Conservation (phyloP, 2,113 vertebrate genomes). For the Megaleporinus macrocephalus region DNA sequence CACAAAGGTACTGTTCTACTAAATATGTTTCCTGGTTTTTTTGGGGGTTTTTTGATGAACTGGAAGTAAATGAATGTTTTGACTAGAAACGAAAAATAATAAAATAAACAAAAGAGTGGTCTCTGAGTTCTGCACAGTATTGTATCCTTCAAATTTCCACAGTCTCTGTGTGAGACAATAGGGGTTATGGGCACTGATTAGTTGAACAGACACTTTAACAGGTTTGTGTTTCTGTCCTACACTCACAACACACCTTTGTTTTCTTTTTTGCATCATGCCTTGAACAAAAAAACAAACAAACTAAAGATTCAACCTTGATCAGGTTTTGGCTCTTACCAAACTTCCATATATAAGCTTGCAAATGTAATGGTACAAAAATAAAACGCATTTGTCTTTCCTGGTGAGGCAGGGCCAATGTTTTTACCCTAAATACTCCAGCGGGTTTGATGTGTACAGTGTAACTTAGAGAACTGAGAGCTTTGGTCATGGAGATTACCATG, state of each 20-base stretch:
- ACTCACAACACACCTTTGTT: neutral
- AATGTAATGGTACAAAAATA: constrained; percentile 14
- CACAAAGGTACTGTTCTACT: no score
- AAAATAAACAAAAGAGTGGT: no score
- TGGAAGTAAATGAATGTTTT: no score
- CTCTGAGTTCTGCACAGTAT: neutral
- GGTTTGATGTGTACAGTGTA: neutral
- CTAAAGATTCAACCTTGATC: neutral
- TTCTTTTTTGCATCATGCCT: neutral
- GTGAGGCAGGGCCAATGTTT: neutral
- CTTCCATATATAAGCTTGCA: constrained; percentile 34
- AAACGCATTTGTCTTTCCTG: constrained; percentile 19
- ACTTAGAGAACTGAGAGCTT: neutral
- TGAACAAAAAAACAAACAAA: neutral
- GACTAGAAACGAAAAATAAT: no score
- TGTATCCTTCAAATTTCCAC: neutral
- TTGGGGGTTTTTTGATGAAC: no score
- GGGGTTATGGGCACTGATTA: neutral
- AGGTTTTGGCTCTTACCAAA: neutral
- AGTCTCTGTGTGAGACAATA: neutral
- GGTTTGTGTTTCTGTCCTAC: neutral
- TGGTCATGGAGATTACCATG: no score
- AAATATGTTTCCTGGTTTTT: no score
- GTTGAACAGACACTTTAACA: neutral
- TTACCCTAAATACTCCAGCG: neutral